phyloP scores from a whole-genome alignment of 1,140 invertebrate genomes.

The Ptiloglossa arizonensis region DNA sequence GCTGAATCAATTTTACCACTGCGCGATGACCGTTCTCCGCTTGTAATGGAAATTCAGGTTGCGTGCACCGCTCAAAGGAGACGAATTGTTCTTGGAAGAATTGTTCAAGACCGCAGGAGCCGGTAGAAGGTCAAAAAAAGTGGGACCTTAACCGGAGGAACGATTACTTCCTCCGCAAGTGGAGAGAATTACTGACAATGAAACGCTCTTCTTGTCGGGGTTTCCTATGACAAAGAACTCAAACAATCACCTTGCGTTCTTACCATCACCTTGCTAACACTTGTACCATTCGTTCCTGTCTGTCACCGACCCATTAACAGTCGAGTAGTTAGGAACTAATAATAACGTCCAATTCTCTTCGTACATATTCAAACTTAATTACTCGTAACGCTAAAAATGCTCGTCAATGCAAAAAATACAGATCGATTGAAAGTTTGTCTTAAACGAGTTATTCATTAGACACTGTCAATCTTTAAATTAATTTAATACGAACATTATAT shows the following conservation, averaged over 20 bases:
- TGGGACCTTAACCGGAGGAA: background rate
- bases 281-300: background rate
- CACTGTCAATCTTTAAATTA: no score
- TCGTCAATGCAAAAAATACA: no score
- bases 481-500: no score
- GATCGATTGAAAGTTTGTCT: no score
- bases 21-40: no score
- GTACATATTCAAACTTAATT: no score
- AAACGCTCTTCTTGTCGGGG: slow-evolving; percentile 3
- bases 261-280: slow-evolving; percentile 1
- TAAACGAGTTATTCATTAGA: no score
- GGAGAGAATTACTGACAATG: background rate
- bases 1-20: background rate
- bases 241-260: background rate
- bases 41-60: background rate
- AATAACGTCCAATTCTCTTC: no score
- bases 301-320: no score
- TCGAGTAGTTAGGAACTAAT: no score
- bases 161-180: slow-evolving; percentile 22
- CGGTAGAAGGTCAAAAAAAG: background rate
- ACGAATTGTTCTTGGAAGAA: slow-evolving; percentile 2
- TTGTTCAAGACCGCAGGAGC: slow-evolving; percentile 5
- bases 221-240: background rate
- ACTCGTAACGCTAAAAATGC: no score
- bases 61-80: background rate